Evolutionary conservation across 2,888 invertebrate species (phyloP).

Genomic region (Germaria angustata): DNA sequence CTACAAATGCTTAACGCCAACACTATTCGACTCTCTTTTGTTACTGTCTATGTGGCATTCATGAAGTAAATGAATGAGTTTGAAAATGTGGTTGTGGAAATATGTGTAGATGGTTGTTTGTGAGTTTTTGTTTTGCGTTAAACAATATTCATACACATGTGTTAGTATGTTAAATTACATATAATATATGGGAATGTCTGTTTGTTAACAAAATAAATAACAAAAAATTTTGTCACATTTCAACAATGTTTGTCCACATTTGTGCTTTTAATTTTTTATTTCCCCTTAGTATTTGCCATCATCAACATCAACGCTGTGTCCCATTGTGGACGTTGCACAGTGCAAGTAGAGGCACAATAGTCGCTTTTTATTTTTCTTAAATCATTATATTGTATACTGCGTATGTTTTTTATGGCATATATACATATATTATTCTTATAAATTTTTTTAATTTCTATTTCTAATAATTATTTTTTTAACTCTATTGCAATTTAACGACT

Average conservation of each 20-base stretch:
- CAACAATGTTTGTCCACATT: conserved; percentile 49
- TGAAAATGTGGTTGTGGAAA: background rate
- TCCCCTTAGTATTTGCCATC: background rate
- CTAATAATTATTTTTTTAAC: too few species aligned
- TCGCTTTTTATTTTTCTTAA: too few species aligned
- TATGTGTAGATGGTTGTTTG: background rate
- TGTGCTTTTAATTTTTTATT: conserved; percentile 15
- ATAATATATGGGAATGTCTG: background rate
- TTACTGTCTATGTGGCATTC: conserved; percentile 47
- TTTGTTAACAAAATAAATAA: conserved; percentile 48
- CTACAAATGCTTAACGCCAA: background rate
- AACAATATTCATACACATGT: background rate
- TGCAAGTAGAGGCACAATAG: too few species aligned
- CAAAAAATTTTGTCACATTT: conserved; percentile 61
- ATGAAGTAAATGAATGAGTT: conserved; percentile 46
- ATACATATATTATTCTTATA: too few species aligned
- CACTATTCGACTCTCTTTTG: conserved; percentile 22
- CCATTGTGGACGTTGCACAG: background rate
- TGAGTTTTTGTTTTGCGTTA: background rate
- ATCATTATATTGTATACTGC: too few species aligned
- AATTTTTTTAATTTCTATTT: too few species aligned
- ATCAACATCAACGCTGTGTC: background rate
- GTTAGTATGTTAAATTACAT: background rate
- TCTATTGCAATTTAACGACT: too few species aligned
- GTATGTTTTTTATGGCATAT: too few species aligned